phyloP scores from a whole-genome alignment of 2,113 vertebrate genomes.

The Thunnus maccoyii region DNA sequence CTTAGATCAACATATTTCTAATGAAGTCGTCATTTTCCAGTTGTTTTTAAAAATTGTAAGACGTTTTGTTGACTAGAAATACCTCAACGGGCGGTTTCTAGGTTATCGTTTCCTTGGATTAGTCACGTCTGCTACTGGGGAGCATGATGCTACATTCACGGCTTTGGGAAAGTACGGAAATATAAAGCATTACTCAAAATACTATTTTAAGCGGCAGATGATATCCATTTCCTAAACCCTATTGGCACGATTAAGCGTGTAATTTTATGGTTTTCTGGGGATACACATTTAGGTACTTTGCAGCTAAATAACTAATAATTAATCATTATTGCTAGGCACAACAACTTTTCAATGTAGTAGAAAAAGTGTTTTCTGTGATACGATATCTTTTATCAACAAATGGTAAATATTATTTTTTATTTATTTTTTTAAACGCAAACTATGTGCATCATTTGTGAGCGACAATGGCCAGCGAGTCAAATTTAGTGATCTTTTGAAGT shows the following conservation, averaged over 20 bases:
- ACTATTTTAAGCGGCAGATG: neutral
- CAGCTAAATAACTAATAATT: too few relatives aligned
- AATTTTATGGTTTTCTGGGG: too few relatives aligned
- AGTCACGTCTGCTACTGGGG: conserved; percentile 36
- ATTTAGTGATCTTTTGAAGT: neutral
- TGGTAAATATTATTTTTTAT: too few relatives aligned
- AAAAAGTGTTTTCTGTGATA: too few relatives aligned
- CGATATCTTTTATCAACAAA: too few relatives aligned
- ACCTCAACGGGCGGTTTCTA: neutral
- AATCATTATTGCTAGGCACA: too few relatives aligned
- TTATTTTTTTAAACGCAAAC: too few relatives aligned
- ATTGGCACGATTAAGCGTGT: too few relatives aligned
- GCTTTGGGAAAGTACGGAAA: neutral
- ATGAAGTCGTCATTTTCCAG: neutral
- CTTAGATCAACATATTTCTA: neutral
- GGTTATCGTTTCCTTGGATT: conserved; percentile 42
- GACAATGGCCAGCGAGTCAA: neutral
- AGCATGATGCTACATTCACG: conserved; percentile 37
- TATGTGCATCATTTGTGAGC: too few relatives aligned
- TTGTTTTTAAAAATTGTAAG: neutral
- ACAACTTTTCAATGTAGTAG: too few relatives aligned
- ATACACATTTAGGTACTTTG: too few relatives aligned
- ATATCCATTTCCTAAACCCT: too few relatives aligned
- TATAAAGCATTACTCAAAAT: neutral
- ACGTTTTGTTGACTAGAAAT: neutral